Conservation (phyloP, 2,797 vertebrate species). For the Anguilla anguilla region DNA sequence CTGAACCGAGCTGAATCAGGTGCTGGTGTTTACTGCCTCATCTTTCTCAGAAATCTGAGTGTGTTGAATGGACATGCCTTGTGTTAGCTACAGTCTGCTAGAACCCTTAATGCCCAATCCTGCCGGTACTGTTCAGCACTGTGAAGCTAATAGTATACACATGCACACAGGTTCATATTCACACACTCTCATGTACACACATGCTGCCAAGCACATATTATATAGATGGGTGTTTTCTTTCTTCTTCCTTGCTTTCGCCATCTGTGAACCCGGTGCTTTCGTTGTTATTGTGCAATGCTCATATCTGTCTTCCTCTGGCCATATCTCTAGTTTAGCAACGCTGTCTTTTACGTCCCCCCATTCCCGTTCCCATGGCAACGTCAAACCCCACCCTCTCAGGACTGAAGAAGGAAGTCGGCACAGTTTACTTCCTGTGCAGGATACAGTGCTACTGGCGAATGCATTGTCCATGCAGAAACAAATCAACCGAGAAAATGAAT, state of each 20-base stretch:
- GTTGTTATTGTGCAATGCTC: conserved; percentile 29
- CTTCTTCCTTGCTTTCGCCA: background rate
- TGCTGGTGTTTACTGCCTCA: background rate
- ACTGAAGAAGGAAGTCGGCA: conserved; percentile 42
- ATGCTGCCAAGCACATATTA: background rate
- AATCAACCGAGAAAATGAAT: conserved; percentile 22
- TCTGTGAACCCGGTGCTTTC: background rate
- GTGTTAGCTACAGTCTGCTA: background rate
- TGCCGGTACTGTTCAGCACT: background rate
- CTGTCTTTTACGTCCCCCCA: background rate
- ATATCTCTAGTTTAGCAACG: conserved; percentile 6
- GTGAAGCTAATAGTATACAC: background rate
- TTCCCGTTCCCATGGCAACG: conserved; percentile 19
- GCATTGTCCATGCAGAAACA: conserved; percentile 24
- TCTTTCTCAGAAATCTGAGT: background rate
- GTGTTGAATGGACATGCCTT: background rate
- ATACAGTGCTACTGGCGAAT: conserved; percentile 27
- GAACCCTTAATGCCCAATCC: background rate
- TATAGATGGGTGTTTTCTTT: background rate
- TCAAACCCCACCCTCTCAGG: conserved; percentile 14
- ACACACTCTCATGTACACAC: background rate
- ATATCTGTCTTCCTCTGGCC: conserved; percentile 13
- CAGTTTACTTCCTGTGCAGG: conserved; percentile 42
- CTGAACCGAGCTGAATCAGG: conserved; percentile 28
- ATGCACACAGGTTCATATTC: background rate